These are phyloP conservation scores for Syncerus caffer DNA, from an alignment of 2,797 vertebrate species.

Conservation along the genomic window DNA sequence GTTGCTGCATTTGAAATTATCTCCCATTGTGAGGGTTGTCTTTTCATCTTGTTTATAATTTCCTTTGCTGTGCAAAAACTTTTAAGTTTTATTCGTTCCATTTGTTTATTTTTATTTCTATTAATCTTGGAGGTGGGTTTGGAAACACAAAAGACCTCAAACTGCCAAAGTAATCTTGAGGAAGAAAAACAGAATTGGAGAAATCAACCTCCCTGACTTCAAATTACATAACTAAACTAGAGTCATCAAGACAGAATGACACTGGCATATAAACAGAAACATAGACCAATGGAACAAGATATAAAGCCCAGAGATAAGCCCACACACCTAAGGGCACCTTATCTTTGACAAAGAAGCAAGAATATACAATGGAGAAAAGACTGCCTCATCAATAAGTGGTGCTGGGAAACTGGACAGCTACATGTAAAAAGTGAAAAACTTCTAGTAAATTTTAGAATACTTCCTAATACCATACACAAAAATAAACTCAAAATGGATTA, in stretches of 20 bases:
- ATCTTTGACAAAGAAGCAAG: background rate
- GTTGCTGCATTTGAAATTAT: background rate
- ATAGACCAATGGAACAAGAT: background rate
- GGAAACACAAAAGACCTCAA: background rate
- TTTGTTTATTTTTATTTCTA: background rate
- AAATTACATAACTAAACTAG: background rate
- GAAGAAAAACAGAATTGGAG: background rate
- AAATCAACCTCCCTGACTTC: background rate
- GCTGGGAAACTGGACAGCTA: background rate
- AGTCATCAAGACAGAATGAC: background rate
- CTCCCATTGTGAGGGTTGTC: background rate
- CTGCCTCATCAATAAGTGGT: background rate
- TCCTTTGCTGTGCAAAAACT: background rate
- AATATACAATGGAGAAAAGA: background rate
- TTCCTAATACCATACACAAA: background rate
- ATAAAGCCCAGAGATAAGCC: background rate
- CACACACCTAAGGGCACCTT: background rate
- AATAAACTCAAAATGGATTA: background rate
- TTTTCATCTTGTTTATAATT: background rate
- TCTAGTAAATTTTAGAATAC: background rate
- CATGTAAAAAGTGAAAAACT: background rate
- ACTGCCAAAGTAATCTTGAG: background rate
- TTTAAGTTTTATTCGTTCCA: background rate
- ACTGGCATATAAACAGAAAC: background rate
- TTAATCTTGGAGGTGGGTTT: background rate